Evolutionary conservation across 2,888 invertebrate genomes (phyloP), one percentile per base, ranked within the genome.

Genomic region (Drosophila eohydei): DNA sequence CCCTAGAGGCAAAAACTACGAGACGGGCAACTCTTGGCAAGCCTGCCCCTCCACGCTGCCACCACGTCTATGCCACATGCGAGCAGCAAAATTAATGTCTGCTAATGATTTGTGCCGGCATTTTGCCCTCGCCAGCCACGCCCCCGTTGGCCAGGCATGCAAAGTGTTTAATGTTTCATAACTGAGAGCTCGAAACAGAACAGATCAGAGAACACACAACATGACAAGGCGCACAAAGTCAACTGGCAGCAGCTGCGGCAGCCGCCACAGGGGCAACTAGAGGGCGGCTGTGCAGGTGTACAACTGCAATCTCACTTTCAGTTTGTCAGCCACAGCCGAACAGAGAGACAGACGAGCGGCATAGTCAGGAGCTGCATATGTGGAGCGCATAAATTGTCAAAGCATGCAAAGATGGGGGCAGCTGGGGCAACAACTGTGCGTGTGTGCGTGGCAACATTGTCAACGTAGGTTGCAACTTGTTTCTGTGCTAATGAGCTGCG

Each of bases 91-190:
- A 82, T 78, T 79, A 89, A 81, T 87, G 88, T 81, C 84, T 89
- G 84, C 84, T 89, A 87, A 89, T 89, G 84, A 87, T 89, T 83
- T 87, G 84, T 82, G 82, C 81, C 84, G 65, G 73, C 69, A 65
- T 75, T 62, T 44, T 63, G 72, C 65, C 70, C 68, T 32, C 61
- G 34, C 61, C 34, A 59, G 66, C 72, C 74, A 55, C 65, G 50
- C 66, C 59, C 55, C 32, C n/a, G 40, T 5, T 36, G 2, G 46
- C 26, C 65, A 11, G 68, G 61, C 80, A 73, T 74, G 83, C 78
- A 83, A 83, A 85, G 79, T 89, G 87, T 78, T 85, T 83, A 85
- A 89, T 85, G 89, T 81, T 89, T 85, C 87, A 85, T 83, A 87
- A 80, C 81, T 57, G 61, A 52, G 62, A 51, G 6, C 56, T 43